These are phyloP conservation scores for Leptocoma aspasia DNA, from an alignment of 2,113 vertebrate species.

Conservation along the genomic window DNA sequence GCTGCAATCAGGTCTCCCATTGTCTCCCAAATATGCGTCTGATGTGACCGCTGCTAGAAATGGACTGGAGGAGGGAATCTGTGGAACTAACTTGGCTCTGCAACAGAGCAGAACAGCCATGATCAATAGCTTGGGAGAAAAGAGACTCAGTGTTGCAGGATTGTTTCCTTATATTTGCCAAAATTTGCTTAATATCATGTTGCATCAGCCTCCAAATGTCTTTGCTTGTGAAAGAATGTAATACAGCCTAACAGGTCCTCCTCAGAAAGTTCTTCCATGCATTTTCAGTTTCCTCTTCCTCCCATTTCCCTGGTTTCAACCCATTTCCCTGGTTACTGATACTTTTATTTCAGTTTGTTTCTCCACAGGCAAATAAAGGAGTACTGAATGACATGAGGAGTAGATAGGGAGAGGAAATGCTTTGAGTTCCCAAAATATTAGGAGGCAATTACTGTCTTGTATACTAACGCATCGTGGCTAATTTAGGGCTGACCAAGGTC, in stretches of 20 bases:
- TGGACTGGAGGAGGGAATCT: background rate
- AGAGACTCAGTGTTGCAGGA: background rate
- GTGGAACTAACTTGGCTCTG: background rate
- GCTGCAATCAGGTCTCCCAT: background rate
- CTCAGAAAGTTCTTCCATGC: background rate
- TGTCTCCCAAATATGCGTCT: background rate
- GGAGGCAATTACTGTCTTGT: background rate
- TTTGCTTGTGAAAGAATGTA: background rate
- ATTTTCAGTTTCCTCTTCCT: background rate
- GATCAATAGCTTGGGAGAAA: background rate
- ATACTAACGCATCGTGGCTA: rapidly evolving
- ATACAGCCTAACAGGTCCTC: background rate
- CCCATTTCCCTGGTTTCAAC: background rate
- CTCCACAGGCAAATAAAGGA: background rate
- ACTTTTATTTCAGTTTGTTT: background rate
- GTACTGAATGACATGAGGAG: background rate
- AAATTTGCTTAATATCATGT: background rate
- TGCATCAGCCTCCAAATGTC: background rate
- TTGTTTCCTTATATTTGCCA: background rate
- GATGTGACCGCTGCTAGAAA: background rate
- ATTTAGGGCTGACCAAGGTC: background rate
- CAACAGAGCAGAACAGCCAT: background rate
- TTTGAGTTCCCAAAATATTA: background rate
- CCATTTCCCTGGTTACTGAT: background rate
- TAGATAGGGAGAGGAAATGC: background rate